A percentile compares a stretch with the other conserved stretches of the same genome.
Conservation (phyloP, 2,797 vertebrate genomes). For the Bovichtus variegatus region DNA sequence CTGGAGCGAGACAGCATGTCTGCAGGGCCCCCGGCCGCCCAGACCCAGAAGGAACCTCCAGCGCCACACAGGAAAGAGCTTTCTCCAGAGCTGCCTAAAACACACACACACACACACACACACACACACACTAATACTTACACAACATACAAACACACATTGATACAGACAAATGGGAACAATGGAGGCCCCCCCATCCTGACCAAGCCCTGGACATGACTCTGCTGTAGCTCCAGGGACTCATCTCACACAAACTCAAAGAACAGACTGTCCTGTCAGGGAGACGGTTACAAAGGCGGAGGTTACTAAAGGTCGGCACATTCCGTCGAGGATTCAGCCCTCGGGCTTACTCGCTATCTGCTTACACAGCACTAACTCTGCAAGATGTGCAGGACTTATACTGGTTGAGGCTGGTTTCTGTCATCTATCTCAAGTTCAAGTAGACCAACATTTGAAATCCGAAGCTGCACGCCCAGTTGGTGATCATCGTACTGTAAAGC, state of each 20-base stretch:
- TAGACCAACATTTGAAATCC: constrained; percentile 22
- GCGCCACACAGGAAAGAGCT: constrained; percentile 85
- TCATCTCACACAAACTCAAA: constrained; percentile 64
- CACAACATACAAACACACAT: constrained; percentile 59
- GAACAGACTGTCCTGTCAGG: constrained; percentile 69
- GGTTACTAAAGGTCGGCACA: constrained; percentile 48
- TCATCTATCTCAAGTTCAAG: constrained; percentile 21
- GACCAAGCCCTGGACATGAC: constrained; percentile 72
- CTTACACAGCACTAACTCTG: constrained; percentile 56
- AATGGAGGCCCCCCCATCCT: constrained; percentile 78
- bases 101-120: constrained; percentile 33
- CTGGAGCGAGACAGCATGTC: constrained; percentile 86
- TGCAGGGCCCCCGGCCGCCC: constrained; percentile 70
- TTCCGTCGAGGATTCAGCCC: not conserved
- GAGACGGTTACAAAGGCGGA: constrained; percentile 23
- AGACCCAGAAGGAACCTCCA: constrained; percentile 72
- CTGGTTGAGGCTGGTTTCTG: constrained; percentile 19
- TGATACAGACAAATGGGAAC: constrained; percentile 75
- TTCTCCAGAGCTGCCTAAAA: constrained; percentile 71
- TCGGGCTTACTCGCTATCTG: constrained; percentile 15
- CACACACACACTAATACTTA: constrained; percentile 36
- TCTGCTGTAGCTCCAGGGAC: constrained; percentile 73
- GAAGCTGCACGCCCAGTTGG: constrained; percentile 13
- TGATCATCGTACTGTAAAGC: not conserved
- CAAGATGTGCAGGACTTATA: not conserved